phyloP scores from a whole-genome alignment of 2,888 invertebrate species.

The Isotomurus palustris region DNA sequence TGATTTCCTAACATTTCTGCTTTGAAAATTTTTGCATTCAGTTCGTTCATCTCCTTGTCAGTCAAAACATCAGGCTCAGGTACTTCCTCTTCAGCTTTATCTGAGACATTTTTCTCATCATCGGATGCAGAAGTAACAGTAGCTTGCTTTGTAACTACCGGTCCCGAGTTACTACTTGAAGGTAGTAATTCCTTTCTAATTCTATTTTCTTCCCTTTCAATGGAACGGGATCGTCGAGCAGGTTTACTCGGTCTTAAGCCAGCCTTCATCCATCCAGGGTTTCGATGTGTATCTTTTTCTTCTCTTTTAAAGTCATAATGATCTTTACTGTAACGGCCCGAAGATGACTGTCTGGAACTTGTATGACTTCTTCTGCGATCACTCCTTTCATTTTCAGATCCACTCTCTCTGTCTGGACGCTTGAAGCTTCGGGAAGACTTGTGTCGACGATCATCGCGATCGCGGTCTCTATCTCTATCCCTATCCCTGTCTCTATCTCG shows the following conservation, averaged over 20 bases:
- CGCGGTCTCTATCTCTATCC: neutral
- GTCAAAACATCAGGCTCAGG: constrained; percentile 54
- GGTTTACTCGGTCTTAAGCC: neutral
- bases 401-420: constrained; percentile 35
- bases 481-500: neutral
- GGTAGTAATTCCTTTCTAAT: neutral
- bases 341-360: neutral
- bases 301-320: constrained; percentile 6
- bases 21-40: constrained; percentile 85
- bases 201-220: neutral
- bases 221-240: neutral
- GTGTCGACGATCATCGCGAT: constrained; percentile 13
- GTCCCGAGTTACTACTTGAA: neutral
- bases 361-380: constrained; percentile 8
- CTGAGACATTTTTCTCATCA: constrained; percentile 8
- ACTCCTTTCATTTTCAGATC: constrained; percentile 26
- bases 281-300: constrained; percentile 7
- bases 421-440: constrained; percentile 26
- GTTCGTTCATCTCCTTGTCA: constrained; percentile 80
- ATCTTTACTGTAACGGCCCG: neutral
- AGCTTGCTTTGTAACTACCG: neutral
- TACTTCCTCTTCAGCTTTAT: constrained; percentile 10
- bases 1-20: constrained; percentile 88
- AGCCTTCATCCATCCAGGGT: constrained; percentile 16
- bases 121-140: neutral